Evolutionary conservation across 2,113 vertebrate species (phyloP).

Genomic region (Hippocampus zosterae): DNA sequence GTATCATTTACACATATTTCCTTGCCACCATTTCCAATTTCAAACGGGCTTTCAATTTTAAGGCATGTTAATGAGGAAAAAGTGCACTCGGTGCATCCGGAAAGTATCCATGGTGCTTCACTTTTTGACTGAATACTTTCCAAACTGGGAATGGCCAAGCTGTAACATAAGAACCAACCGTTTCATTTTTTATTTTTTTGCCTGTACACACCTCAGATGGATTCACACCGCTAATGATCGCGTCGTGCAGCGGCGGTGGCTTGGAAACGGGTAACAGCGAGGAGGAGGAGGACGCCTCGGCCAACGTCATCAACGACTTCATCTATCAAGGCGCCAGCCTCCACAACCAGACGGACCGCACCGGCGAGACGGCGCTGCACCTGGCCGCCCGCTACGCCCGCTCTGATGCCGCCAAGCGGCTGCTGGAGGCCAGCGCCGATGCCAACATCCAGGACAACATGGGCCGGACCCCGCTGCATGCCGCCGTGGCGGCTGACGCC

Average conservation of each 20-base stretch:
- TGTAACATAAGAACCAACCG: too few relatives aligned
- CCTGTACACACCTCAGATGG: slow-evolving; percentile 75
- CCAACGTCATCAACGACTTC: slow-evolving; percentile 92
- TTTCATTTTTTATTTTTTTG: too few relatives aligned
- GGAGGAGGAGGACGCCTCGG: slow-evolving; percentile 89
- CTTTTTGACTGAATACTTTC: too few relatives aligned
- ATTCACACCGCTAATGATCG: slow-evolving; percentile 96
- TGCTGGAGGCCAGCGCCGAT: slow-evolving; percentile 92
- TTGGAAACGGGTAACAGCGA: slow-evolving; percentile 92
- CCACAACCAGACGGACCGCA: slow-evolving; percentile 98
- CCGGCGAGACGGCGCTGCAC: slow-evolving; percentile 91
- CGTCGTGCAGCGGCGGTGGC: slow-evolving; percentile 94
- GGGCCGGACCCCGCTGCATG: slow-evolving; percentile 91
- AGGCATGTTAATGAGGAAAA: too few relatives aligned
- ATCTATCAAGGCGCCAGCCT: slow-evolving; percentile 95
- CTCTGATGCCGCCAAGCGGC: slow-evolving; percentile 92
- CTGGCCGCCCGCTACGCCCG: slow-evolving; percentile 94
- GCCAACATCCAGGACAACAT: slow-evolving; percentile 98
- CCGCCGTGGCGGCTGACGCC: slow-evolving; percentile 89
- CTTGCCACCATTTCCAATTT: too few relatives aligned
- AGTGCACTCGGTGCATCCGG: too few relatives aligned
- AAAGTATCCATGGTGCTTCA: too few relatives aligned
- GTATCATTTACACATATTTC: too few relatives aligned
- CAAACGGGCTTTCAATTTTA: too few relatives aligned
- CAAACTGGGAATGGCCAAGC: neutral